These are phyloP conservation scores for Ochotona princeps DNA, from an alignment of 2,113 vertebrate genomes.

Conservation along the genomic window DNA sequence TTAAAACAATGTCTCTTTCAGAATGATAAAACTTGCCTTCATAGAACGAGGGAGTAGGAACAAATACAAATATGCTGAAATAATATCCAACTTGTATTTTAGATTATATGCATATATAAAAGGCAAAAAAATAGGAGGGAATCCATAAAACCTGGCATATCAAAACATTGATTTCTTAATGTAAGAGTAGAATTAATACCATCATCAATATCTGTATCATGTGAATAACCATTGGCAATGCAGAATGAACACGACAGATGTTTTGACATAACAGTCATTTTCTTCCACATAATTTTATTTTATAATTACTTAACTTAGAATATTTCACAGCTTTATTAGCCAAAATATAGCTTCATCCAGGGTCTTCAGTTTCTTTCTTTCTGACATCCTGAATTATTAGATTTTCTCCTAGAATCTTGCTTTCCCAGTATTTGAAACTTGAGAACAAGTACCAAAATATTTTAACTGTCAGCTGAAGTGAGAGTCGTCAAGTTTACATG, in stretches of 20 bases:
- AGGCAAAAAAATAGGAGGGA: not conserved
- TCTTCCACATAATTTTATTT: not conserved
- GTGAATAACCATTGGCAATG: not conserved
- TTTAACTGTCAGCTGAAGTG: not conserved
- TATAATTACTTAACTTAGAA: not conserved
- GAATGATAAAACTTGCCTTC: slow-evolving; percentile 17
- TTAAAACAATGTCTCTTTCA: not conserved
- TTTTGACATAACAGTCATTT: not conserved
- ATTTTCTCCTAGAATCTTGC: not conserved
- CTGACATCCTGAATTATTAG: not conserved
- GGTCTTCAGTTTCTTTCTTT: not conserved
- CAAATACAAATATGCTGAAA: not conserved
- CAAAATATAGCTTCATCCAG: not conserved
- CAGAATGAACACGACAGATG: fast-evolving
- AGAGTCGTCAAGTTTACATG: not conserved
- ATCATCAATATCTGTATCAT: not conserved
- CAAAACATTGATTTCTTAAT: not conserved
- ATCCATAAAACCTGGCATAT: not conserved
- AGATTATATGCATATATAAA: not conserved
- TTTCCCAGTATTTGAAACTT: not conserved
- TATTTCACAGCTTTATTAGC: not conserved
- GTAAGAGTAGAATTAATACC: not conserved
- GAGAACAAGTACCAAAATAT: not conserved
- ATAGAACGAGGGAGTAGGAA: not conserved
- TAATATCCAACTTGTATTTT: not conserved